These are phyloP conservation scores for Porites australiensis DNA, from an alignment of 64 coral and sea anemone genomes.

Conservation along the genomic window DNA sequence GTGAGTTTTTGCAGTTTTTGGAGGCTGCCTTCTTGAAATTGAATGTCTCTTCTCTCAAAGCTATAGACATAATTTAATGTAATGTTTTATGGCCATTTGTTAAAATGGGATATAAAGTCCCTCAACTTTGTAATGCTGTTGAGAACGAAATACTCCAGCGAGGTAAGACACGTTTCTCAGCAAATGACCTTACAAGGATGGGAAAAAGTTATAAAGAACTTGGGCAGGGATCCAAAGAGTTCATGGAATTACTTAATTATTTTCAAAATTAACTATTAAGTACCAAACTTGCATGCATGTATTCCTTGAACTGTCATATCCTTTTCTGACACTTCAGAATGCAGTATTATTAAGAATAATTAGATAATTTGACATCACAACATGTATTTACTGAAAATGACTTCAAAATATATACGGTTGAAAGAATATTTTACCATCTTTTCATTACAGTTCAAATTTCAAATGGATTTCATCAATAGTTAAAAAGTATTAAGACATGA, in stretches of 20 bases:
- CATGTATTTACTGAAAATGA: too few relatives aligned
- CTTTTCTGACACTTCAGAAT: too few relatives aligned
- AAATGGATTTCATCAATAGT: too few relatives aligned
- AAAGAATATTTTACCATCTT: too few relatives aligned
- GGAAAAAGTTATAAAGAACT: neutral
- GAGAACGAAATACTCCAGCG: neutral
- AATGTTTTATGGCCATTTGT: neutral
- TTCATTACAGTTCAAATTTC: too few relatives aligned
- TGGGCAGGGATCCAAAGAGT: neutral
- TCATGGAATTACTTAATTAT: neutral
- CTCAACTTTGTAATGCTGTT: neutral
- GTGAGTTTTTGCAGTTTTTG: neutral
- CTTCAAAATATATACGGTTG: too few relatives aligned
- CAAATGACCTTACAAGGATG: neutral
- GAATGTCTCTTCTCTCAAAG: neutral
- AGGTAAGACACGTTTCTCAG: neutral
- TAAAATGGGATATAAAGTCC: neutral
- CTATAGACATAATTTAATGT: neutral
- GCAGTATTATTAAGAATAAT: too few relatives aligned
- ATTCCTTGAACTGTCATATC: too few relatives aligned
- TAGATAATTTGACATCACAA: too few relatives aligned
- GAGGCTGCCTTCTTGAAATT: neutral
- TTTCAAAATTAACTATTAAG: too few relatives aligned
- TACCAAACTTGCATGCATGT: too few relatives aligned
- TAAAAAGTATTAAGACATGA: too few relatives aligned